Evolutionary conservation across 2,113 vertebrate genomes (phyloP).

Genomic region (Catagonus wagneri): DNA sequence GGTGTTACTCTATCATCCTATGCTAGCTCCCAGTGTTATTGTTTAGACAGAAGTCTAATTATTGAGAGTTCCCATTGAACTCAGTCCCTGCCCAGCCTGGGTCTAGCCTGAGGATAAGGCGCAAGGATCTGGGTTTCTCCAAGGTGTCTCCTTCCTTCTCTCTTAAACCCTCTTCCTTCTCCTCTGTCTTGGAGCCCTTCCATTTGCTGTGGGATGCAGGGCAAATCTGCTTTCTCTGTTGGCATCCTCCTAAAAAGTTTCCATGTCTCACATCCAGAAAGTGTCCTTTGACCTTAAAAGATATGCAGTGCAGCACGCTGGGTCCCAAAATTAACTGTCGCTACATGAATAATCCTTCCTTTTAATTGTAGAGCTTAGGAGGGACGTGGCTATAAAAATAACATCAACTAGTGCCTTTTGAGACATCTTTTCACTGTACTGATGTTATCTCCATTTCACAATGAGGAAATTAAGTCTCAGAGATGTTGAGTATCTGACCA

Average conservation of each 20-base stretch:
- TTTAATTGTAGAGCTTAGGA: neutral
- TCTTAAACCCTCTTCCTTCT: conserved; percentile 1
- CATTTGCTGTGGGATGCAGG: neutral
- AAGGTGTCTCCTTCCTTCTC: neutral
- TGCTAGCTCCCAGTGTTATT: neutral
- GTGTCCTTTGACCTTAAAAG: neutral
- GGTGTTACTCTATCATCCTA: neutral
- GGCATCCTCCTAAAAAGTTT: neutral
- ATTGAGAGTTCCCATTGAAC: no score
- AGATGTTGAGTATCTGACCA: neutral
- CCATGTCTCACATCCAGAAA: neutral
- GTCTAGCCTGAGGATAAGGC: neutral
- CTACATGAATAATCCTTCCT: neutral
- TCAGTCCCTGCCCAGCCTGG: neutral
- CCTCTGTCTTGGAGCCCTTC: neutral
- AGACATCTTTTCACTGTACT: neutral
- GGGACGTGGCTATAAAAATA: neutral
- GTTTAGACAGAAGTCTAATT: neutral
- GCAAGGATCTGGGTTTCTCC: neutral
- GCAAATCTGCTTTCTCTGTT: neutral
- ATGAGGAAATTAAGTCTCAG: neutral
- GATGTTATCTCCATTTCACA: neutral
- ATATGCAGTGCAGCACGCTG: neutral
- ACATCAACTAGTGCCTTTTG: neutral
- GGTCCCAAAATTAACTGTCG: neutral